These are phyloP conservation scores for Melanotaenia pygmaea DNA, from an alignment of 2,797 vertebrate species.

Conservation along the genomic window DNA sequence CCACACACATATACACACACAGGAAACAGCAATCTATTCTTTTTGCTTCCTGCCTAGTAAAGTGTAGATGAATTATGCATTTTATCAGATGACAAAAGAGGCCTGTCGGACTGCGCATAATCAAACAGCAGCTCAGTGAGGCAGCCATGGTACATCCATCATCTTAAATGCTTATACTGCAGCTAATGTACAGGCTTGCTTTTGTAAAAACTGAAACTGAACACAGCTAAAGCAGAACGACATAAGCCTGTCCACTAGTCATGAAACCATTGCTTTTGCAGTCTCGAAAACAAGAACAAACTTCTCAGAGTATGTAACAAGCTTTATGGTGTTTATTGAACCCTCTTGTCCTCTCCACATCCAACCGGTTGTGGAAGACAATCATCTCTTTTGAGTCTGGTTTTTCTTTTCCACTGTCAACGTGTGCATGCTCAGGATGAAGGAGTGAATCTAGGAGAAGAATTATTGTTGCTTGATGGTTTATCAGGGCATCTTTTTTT, in stretches of 20 bases:
- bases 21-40: conserved; percentile 46
- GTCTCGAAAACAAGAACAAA: no score
- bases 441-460: no score
- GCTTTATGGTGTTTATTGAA: no score
- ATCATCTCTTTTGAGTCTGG: no score
- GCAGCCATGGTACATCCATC: conserved; percentile 55
- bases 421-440: no score
- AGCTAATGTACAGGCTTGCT: neutral
- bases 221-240: neutral
- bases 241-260: neutral
- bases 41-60: conserved; percentile 50
- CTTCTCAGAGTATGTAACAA: no score
- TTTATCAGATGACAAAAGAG: conserved; percentile 67
- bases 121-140: conserved; percentile 52
- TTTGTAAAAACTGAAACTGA: neutral
- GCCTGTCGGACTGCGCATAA: conserved; percentile 65
- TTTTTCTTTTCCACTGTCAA: no score
- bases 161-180: conserved; percentile 8
- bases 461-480: no score
- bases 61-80: conserved; percentile 74
- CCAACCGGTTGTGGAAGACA: no score
- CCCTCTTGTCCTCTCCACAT: no score
- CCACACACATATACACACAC: conserved; percentile 16
- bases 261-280: neutral
- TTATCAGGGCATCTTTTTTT: no score